Evolutionary conservation across 2,113 vertebrate species (phyloP).

Genomic region (Cryptomyrus ogoouensis): DNA sequence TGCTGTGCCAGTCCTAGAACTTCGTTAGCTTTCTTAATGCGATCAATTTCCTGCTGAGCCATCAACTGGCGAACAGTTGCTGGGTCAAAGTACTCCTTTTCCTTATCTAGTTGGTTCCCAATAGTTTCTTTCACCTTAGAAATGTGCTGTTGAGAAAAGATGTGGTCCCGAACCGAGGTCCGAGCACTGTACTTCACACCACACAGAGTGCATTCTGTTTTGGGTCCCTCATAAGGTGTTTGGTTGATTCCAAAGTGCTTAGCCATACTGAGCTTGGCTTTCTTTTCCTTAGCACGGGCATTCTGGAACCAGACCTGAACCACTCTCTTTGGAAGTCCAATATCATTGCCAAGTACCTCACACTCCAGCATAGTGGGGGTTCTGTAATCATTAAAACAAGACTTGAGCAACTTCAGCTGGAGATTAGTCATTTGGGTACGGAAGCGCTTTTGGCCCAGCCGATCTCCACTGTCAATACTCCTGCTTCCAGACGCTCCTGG

Average conservation of each 20-base stretch:
- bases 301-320: conserved; percentile 99
- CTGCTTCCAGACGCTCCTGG: conserved; percentile 83
- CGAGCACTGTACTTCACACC: conserved; percentile 81
- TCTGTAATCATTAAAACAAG: conserved; percentile 84
- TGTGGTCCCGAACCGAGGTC: conserved; percentile 81
- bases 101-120: conserved; percentile 81
- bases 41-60: conserved; percentile 79
- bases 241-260: conserved; percentile 87
- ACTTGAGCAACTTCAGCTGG: conserved; percentile 82
- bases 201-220: conserved; percentile 86
- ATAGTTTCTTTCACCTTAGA: conserved; percentile 86
- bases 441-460: conserved; percentile 78
- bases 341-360: conserved; percentile 87
- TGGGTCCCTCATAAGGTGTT: conserved; percentile 78
- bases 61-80: conserved; percentile 77
- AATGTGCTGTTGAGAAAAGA: conserved; percentile 85
- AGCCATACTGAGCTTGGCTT: conserved; percentile 84
- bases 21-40: conserved; percentile 79
- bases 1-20: conserved; percentile 66
- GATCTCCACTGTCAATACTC: conserved; percentile 75
- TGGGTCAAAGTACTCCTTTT: conserved; percentile 80
- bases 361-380: conserved; percentile 91
- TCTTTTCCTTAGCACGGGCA: conserved; percentile 91
- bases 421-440: conserved; percentile 86
- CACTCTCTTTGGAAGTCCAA: conserved; percentile 94